Base-by-base conservation (phyloP, 2,797 vertebrate species). In the Macropus fuliginosus region DNA sequence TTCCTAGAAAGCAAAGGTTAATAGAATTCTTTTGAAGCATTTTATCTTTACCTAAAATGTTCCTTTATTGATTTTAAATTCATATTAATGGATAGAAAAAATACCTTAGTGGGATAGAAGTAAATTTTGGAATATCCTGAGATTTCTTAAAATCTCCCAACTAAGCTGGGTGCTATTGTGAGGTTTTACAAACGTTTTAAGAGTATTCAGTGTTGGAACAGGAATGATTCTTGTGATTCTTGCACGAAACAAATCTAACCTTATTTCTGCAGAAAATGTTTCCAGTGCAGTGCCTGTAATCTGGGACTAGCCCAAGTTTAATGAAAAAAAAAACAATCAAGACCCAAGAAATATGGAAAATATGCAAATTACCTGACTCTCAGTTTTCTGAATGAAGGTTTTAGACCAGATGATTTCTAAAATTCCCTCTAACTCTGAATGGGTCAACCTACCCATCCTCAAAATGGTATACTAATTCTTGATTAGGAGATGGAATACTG, bases 321-420 rank as follows among this genome's bases (percentile, higher is more conserved):
- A 11, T 21, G 5, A 90, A 54, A 4, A 2, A 46, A 55, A 4
- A 50, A 59, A 50, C 31, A 57, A 29, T 56, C 55, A 90, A 57
- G 18, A 56, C 0, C 0, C 0, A 31, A 46, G 2, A 1, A 59
- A 3, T 0, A 6, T 8, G 11, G 90, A 56, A 14, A 0, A 2
- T 46, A 2, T 0, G 0, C 0, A 0, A 56, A 46, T 46, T 55
- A 66, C 12, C 24, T 31, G 10, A 59, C 28, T 34, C 4, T 66
- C 0, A 4, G 12, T 66, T 34, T 66, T 34, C 59, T 66, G 3
- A 62, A 62, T 62, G 59, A 66, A 66, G 31, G 31, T 66, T 34
- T 66, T 66, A 66, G 59, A 66, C 13, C 4, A n/a, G 59, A 16
- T 66, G 59, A 66, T 62, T 62, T 62, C 59, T 62, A 34, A 62